phyloP scores from a whole-genome alignment of 2,797 vertebrate genomes.

The Tolypeutes matacus region DNA sequence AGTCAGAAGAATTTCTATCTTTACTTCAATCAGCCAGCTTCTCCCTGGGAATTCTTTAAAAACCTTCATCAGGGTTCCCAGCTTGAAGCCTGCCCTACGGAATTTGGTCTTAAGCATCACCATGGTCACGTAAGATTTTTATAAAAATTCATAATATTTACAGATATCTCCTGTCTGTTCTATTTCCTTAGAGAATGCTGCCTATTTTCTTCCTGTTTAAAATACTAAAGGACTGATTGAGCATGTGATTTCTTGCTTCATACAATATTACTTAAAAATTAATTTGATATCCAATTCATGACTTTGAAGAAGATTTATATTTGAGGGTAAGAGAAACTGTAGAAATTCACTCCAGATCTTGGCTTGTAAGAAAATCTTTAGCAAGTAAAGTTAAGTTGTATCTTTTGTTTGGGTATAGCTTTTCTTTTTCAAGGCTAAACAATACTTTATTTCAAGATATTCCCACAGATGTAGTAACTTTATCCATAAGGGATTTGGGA shows the following conservation, averaged over 20 bases:
- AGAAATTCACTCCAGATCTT: neutral
- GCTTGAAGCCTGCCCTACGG: no score
- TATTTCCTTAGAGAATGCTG: no score
- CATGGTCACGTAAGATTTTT: no score
- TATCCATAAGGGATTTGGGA: neutral
- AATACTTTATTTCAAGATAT: slow-evolving; percentile 22
- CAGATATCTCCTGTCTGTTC: no score
- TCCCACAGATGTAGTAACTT: neutral
- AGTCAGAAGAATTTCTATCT: no score
- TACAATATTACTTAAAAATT: neutral
- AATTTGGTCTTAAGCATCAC: no score
- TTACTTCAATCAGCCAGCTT: no score
- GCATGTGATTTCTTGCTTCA: neutral
- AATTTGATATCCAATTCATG: neutral
- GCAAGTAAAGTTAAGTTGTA: neutral
- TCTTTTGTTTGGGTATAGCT: neutral
- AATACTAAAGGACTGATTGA: neutral
- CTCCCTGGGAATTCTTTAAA: no score
- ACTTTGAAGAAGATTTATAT: neutral
- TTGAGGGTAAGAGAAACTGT: neutral
- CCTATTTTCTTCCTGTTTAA: neutral
- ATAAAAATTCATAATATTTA: no score
- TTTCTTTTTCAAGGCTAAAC: neutral
- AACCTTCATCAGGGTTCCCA: no score
- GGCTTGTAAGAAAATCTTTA: neutral